A percentile compares a stretch with the other conserved stretches of the same genome.
phyloP scores from a whole-genome alignment of 2,113 vertebrate genomes.

The Hypocryptadius cinnamomeus region DNA sequence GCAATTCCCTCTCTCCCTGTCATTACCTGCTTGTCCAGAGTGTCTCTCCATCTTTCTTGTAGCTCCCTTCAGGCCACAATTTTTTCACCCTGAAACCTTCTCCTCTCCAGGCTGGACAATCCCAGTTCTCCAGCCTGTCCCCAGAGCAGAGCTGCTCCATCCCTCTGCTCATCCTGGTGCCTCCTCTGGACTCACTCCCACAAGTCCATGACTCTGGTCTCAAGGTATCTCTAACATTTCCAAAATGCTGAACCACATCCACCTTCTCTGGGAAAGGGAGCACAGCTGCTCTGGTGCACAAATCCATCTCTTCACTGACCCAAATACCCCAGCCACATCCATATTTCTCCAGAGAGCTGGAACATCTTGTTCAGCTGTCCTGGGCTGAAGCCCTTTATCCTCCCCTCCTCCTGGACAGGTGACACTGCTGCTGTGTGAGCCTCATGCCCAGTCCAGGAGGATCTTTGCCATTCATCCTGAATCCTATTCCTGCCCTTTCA shows the following conservation, averaged over 20 bases:
- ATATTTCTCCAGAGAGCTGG: not conserved
- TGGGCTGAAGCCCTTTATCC: not conserved
- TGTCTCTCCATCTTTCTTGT: not conserved
- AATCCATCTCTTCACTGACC: not conserved
- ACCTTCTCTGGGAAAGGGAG: not conserved
- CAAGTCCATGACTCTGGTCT: not conserved
- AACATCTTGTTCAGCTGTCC: not conserved
- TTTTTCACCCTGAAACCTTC: accelerated
- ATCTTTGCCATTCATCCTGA: not conserved
- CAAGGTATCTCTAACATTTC: not conserved
- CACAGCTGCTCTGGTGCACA: too few relatives aligned
- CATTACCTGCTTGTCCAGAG: not conserved
- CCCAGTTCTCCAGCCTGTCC: not conserved
- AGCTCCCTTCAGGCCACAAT: not conserved
- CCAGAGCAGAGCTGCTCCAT: not conserved
- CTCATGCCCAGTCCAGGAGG: not conserved
- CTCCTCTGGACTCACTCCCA: not conserved
- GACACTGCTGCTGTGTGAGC: not conserved
- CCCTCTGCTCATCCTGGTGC: not conserved
- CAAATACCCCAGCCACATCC: not conserved
- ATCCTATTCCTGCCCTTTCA: not conserved
- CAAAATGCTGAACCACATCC: not conserved
- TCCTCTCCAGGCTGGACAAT: not conserved
- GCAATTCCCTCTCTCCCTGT: not conserved
- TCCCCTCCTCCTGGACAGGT: not conserved